Evolutionary conservation across 2,797 vertebrate species (phyloP), one percentile per base, ranked within the genome.

Genomic region (Liasis olivaceus): DNA sequence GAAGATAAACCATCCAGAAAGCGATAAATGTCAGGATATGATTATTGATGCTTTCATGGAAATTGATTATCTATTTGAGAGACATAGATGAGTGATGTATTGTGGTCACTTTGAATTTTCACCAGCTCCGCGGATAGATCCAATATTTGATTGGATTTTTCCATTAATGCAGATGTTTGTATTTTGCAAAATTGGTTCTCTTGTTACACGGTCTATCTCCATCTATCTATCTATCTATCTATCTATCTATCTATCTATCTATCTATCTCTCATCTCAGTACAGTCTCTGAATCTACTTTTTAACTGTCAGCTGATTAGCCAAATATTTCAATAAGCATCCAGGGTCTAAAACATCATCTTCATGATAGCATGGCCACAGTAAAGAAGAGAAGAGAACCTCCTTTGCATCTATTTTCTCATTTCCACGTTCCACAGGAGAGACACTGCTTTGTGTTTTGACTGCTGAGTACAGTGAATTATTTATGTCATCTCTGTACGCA

Each of bases 11-110:
- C 99, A 99, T 98, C 98, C 98, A 93, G 97, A 97, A 97, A 96
- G 98, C 97, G 98, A 99, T 99, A 99, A 99, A 99, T 96, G 99
- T 99, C 99, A 98, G 97, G 97, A 97, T 95, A 97, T 93, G 97
- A 96, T 99, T 98, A 99, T 99, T 99, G 98, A 99, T 98, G 98
- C 96, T 97, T 97, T 98, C 98, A 98, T 98, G 98, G 98, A 98
- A 98, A 99, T 98, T 98, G 99, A 99, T 99, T 98, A 98, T 98
- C 98, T 98, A 98, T 98, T 98, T 97, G 97, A 97, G 97, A 97
- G 91, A 96, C 94, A 97, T 92, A 96, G 96, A 94, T 87, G 85
- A 84, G 96, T 98, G 98, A 98, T 98, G 98, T 97, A 98, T 95
- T 58, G 96, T 96, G 87, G 95, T 97, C 97, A 97, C 97, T 97